Evolutionary conservation across 2,888 invertebrate genomes (phyloP).

Genomic region (Eupithecia subumbrata): DNA sequence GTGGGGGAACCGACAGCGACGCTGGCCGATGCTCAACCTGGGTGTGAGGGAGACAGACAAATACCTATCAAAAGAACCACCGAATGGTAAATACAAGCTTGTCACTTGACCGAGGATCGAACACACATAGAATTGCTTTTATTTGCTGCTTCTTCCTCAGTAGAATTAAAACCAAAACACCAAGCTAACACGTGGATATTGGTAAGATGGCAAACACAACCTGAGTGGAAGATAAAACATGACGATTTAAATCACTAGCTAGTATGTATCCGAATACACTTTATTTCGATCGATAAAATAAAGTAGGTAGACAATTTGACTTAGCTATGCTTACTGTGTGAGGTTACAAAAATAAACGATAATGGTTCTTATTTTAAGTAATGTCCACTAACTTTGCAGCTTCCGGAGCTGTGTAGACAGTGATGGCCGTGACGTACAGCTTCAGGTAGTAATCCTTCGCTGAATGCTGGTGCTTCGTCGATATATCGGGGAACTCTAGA

Average conservation of each 20-base stretch:
- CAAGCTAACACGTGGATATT: neutral
- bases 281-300: no score
- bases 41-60: neutral
- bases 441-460: conserved; percentile 83
- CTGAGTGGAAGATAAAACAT: no score
- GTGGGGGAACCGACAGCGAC: conserved; percentile 87
- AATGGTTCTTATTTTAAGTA: neutral
- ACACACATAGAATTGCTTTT: neutral
- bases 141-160: neutral
- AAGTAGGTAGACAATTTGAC: no score
- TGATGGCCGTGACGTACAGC: conserved; percentile 83
- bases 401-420: conserved; percentile 84
- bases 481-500: conserved; percentile 87
- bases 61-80: neutral
- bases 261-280: neutral
- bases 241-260: neutral
- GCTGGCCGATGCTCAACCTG: conserved; percentile 85
- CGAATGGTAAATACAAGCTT: neutral
- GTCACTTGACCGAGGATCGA: neutral
- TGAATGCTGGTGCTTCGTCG: conserved; percentile 82
- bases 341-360: neutral
- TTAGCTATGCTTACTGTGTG: neutral
- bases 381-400: conserved; percentile 73
- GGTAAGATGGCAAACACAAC: neutral
- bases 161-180: neutral